Conservation (phyloP, 1,140 invertebrate genomes). For the Penaeus chinensis region DNA sequence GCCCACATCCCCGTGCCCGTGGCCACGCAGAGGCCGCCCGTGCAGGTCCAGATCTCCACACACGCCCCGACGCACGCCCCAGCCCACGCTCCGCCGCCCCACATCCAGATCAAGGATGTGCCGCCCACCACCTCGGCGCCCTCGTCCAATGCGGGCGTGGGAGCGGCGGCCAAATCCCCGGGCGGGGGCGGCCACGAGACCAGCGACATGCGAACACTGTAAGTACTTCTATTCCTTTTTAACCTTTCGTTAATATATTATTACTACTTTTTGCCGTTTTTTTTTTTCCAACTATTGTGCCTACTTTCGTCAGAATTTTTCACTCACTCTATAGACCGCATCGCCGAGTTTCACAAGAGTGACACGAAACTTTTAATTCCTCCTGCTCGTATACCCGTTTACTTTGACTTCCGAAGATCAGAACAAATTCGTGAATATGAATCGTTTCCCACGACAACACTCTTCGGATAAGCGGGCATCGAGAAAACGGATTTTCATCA, state of each 20-base stretch:
- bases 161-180: background rate
- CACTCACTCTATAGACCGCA: too few relatives aligned
- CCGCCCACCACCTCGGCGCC: slow-evolving; percentile 24
- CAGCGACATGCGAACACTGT: slow-evolving; percentile 56
- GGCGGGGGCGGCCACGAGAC: slow-evolving; percentile 43
- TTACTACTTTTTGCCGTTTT: background rate
- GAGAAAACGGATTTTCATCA: too few relatives aligned
- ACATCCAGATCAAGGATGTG: slow-evolving; percentile 20
- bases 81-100: slow-evolving; percentile 38
- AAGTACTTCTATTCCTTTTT: slow-evolving; percentile 2
- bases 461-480: too few relatives aligned
- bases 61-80: slow-evolving; percentile 21
- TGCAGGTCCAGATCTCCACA: slow-evolving; percentile 36
- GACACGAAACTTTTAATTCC: too few relatives aligned
- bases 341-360: too few relatives aligned
- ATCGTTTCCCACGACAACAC: too few relatives aligned
- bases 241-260: background rate
- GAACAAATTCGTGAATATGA: too few relatives aligned
- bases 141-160: slow-evolving; percentile 15
- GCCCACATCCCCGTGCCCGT: slow-evolving; percentile 12
- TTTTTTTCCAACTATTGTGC: too few relatives aligned
- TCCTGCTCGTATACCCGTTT: too few relatives aligned
- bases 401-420: too few relatives aligned
- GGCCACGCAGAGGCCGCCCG: slow-evolving; percentile 5
- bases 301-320: too few relatives aligned